A percentile compares a stretch with the other conserved stretches of the same genome.
Evolutionary conservation across 2,888 invertebrate genomes (phyloP).

Genomic region (Spisula subtruncata): DNA sequence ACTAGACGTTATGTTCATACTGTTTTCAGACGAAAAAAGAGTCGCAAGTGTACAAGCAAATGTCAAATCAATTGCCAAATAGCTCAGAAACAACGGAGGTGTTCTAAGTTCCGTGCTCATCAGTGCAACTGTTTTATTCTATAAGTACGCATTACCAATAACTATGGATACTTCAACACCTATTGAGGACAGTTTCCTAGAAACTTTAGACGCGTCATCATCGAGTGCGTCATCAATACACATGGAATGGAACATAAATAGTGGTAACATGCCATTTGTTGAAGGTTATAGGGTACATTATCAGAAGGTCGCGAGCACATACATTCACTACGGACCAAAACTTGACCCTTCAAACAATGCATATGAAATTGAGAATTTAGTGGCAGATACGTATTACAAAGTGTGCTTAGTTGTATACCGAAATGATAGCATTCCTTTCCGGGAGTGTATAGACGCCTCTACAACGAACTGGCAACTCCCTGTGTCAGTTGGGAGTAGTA

Average conservation of each 20-base stretch:
- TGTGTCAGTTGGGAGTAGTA: conserved; percentile 84
- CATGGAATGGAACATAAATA: conserved; percentile 77
- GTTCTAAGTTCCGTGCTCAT: neutral
- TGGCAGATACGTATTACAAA: conserved; percentile 84
- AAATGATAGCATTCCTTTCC: conserved; percentile 76
- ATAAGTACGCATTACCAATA: neutral
- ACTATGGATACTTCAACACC: conserved; percentile 67
- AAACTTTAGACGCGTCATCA: conserved; percentile 76
- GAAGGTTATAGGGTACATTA: conserved; percentile 80
- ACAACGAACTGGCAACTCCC: conserved; percentile 85
- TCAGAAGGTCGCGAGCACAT: conserved; percentile 81
- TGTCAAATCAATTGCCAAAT: neutral
- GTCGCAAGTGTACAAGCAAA: neutral
- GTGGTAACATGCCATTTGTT: conserved; percentile 67
- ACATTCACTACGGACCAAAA: conserved; percentile 80
- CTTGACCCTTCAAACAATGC: conserved; percentile 68
- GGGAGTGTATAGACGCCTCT: conserved; percentile 82
- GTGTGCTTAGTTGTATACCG: conserved; percentile 82
- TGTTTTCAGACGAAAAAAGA: neutral
- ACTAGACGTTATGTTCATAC: neutral
- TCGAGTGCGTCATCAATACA: conserved; percentile 81
- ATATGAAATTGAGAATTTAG: conserved; percentile 81
- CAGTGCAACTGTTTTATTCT: neutral
- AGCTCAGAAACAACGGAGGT: neutral
- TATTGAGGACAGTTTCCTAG: conserved; percentile 59